Base-by-base conservation (phyloP, 2,797 vertebrate genomes). In the Bradypodion pumilum region DNA sequence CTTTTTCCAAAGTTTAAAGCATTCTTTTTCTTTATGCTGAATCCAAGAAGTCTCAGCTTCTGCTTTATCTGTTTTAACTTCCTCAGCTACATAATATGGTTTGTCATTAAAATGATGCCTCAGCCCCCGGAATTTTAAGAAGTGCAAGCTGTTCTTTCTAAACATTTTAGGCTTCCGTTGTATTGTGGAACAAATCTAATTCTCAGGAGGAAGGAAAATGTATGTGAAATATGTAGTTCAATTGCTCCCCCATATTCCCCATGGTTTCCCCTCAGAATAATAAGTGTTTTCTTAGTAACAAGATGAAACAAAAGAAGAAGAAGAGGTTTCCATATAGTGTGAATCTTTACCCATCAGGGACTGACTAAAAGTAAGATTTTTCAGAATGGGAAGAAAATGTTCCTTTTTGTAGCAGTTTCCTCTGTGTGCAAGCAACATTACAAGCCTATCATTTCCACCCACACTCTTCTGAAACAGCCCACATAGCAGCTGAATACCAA, bases 351-450 rank as follows among this genome's bases (percentile, higher is more conserved):
- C 9, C 80, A 82, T 66, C 21, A 29, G 73, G 23, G 29, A 91
- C 85, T 89, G 89, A 86, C 74, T 85, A 85, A 78, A 80, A 86
- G 77, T 46, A 90, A 85, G 81, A 72, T 91, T 87, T 87, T 44
- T 44, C 75, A 90, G 72, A 81, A 88, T 85, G 35, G 79, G 66
- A 66, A 79, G 83, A 89, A 87, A 89, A 82, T 85, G 88, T 63
- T 82, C 37, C 85, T 84, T 42, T 68, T 81, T 78, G 73, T 89
- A 89, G 91, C 91, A 79, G 62, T 72, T 88, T 85, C 74, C n/a
- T n/a, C 56, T 85, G 15, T 66, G 23, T 73, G 68, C 59, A 49
- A 69, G 69, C 52, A 37, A 73, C 12, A 3, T 63, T 72, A 62
- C 32, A 77, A 16, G 27, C 16, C 21, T 19, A 59, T 65, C 25